Base-by-base conservation (phyloP, 1,140 invertebrate genomes). In the Zaprionus nigranus region DNA sequence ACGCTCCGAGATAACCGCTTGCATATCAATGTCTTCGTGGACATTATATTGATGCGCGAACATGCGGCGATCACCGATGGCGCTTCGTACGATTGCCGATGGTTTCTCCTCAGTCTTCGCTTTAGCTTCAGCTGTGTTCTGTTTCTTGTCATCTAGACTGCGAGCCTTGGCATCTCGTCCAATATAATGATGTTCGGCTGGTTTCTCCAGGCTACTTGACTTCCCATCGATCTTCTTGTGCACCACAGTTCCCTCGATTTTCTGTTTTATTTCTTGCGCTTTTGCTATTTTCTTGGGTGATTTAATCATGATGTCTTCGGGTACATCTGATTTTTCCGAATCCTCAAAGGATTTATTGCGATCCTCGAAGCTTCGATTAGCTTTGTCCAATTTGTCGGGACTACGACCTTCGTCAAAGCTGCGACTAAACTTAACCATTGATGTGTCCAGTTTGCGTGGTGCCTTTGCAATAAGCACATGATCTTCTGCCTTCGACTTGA, bases 381-480 rank as follows among this genome's bases (percentile, higher is more conserved):
- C 93, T 91, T 95, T 95, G 67, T 91, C 93, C 5, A 93, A 73
- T 90, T 94, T 94, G 11, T 91, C 85, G 5, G 93, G 82, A 49
- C 93, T 92, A 59, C 94, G 94, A 57, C 94, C 94, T 79, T 95
- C 94, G 85, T 96, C 95, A 79, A 95, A 94, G 83, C 95, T 96
- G 76, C 95, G 94, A 75, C 95, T 96, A 26, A 95, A 94, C 92
- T 95, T 95, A 9, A 95, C 94, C 64, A 94, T 81, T 74, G 95
- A 95, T 71, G 95, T 95, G 78, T 96, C 95, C 5, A 96, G 81
- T 78, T 95, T 95, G 69, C 95, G 95, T 2, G 95, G 95, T 22
- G 95, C 95, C 86, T 96, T 96, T 0, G 95, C 95, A 78, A 96
- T 95, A 63, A 96, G 94, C n/a, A 95, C 94, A 79, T 95, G 94